Conservation (phyloP, 2,888 invertebrate species). For the Lymantria dispar region DNA sequence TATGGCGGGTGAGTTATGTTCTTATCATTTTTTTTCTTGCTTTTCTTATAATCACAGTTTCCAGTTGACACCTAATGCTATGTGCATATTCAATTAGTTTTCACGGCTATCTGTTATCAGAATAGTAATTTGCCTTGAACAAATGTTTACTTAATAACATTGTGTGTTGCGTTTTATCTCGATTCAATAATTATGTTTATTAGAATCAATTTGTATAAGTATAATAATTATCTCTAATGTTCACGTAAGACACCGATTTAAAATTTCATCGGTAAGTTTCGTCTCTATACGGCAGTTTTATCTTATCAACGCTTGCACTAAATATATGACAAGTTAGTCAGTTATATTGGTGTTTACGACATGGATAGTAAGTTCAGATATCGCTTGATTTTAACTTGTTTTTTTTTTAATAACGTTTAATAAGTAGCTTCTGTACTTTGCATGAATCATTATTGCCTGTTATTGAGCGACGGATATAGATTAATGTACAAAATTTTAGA, state of each 20-base stretch:
- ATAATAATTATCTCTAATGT: slow-evolving; percentile 16
- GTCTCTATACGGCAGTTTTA: slow-evolving; percentile 44
- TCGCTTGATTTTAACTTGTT: slow-evolving; percentile 25
- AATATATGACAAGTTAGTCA: slow-evolving; percentile 44
- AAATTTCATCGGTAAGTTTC: slow-evolving; percentile 17
- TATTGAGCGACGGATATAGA: slow-evolving; percentile 3
- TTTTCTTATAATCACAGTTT: slow-evolving; percentile 27
- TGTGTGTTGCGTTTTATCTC: slow-evolving; percentile 23
- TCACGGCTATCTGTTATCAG: slow-evolving; percentile 37
- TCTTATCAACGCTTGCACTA: slow-evolving; percentile 56
- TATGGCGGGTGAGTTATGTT: slow-evolving; percentile 70
- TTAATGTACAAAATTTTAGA: neutral
- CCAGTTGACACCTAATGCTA: slow-evolving; percentile 9
- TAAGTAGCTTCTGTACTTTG: slow-evolving; percentile 16
- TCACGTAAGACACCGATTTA: slow-evolving; percentile 32
- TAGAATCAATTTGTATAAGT: slow-evolving; percentile 13
- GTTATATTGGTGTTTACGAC: slow-evolving; percentile 45
- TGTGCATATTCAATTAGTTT: slow-evolving; percentile 33
- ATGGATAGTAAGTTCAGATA: slow-evolving; percentile 57
- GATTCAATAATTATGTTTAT: slow-evolving; percentile 13
- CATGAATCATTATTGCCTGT: slow-evolving; percentile 34
- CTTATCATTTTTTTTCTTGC: slow-evolving; percentile 10
- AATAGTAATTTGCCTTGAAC: slow-evolving; percentile 42
- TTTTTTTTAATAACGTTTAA: slow-evolving; percentile 7
- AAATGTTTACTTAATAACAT: slow-evolving; percentile 37